Evolutionary conservation across 2,113 vertebrate genomes (phyloP), one percentile per base, ranked within the genome.

Genomic region (Platichthys stellatus): DNA sequence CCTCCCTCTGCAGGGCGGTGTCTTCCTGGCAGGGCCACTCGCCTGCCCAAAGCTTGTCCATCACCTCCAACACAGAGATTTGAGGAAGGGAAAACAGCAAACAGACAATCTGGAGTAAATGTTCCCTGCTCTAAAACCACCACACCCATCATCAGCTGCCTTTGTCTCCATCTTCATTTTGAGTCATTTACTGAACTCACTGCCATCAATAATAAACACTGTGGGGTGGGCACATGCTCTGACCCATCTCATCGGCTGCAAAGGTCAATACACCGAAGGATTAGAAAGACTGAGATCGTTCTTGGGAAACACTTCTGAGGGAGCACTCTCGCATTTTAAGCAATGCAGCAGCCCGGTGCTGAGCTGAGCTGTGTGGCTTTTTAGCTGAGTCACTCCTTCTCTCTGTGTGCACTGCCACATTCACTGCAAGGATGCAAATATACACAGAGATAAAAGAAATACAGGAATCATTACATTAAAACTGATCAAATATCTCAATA

Each of bases 331-430:
- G 58, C 53, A 67, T 82, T 76, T 64, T 60, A 23, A 58, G 72
- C 72, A 62, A 65, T 31, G 58, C 74, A 28, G 51, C 18, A 2
- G 82, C 70, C 69, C 72, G 43, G 68, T 61, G 67, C 67, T 69
- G 72, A 56, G 74, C 65, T 57, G 31, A 56, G 65, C 43, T 24
- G 69, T 72, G 40, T 69, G 73, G 47, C 47, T 38, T 75, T 68
- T 79, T 65, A 70, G 86, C 76, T 85, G 87, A 88, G 62, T 89
- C 80, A 89, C 64, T 58, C 47, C 31, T 12, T 69, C 45, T 40
- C 35, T 21, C 31, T 14, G 26, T 20, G 35, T 20, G 49, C 49
- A 47, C 49, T 35, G 26, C 1, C 17, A 61, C 69, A 47, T 26
- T 40, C 10, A 58, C 24, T 51, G 53, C 5, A 0, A 80, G 62